Evolutionary conservation across 2,113 vertebrate species (phyloP), one percentile per base, ranked within the genome.

Genomic region (Albula glossodonta): DNA sequence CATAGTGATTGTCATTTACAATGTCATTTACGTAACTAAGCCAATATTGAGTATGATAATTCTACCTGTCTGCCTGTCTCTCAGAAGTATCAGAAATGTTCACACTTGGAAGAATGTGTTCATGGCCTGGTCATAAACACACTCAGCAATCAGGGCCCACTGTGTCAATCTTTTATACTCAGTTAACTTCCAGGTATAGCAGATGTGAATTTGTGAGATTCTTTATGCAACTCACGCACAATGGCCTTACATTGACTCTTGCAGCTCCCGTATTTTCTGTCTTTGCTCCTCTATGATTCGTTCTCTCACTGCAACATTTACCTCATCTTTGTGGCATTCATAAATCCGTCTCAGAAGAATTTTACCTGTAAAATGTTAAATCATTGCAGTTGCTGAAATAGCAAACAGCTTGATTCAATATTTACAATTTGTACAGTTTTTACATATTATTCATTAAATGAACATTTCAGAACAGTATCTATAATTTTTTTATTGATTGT

Each of bases 261-360:
- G 93, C 84, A 57, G 82, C 88, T 87, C 91, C 83, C 84, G 92
- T 83, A 91, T 87, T 25, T 91, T 91, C 84, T 89, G 80, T 89
- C 88, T 92, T 66, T 91, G 83, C 89, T 96, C 93, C 0, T 92
- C 88, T 85, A 89, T 80, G 88, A 96, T 83, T 83, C 94, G 93
- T 90, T 89, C 89, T 51, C 94, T 91, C 85, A 96, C 88, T 13
- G 94, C 90, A 10, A 87, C 66, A 86, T 97, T 90, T 89, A 97
- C 89, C 60, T 93, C 92, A 87, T 94, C 82, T 88, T 93, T 95
- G 90, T 94, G 92, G 80, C n/a, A 77, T 87, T 93, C 90, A 81
- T 95, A 95, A 41, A 94, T 10, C 87, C 94, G 91, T 80, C 50
- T 92, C 51, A 96, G 88, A 41, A 95, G 86, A 86, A 88, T 89